Base-by-base conservation (phyloP, 2,888 invertebrate genomes). In the Koerneria pararmatus region DNA sequence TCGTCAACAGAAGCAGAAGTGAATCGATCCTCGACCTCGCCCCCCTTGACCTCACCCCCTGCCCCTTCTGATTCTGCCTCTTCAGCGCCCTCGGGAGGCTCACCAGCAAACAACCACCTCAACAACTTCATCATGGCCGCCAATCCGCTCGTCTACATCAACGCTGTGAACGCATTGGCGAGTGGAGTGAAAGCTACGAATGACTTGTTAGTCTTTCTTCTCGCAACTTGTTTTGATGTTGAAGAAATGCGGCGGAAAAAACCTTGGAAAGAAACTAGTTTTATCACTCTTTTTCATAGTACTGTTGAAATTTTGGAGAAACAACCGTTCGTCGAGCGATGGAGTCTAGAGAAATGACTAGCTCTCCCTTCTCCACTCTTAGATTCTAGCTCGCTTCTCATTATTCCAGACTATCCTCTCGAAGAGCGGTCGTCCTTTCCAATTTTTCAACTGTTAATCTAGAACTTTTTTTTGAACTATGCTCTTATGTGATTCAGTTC, bases 51-150 rank as follows among this genome's bases (percentile, higher is more conserved):
- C 51, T 29, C 69, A 59, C 57, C 64, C 53, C 15, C 49, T 62
- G 54, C 37, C 19, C 64, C 67, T 15, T 56, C 67, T 15, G 62
- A 69, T 35, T 35, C 69, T n/a, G 62, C 51, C 15, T 67, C 69
- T 19, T 56, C 68, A 15, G 37, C 54, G 31, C 69, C 68, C 27
- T 74, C n/a, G 1, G 37, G 8, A 29, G 41, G 41, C 35, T 27
- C 32, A 27, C 27, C 29, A 46, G n/a, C n/a, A n/a, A n/a, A n/a
- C n/a, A 35, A 46, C 31, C 34, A 35, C 29, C 62, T 62, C 62
- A 62, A 62, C 35, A 53, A 49, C 35, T 35, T 62, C 29, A 62
- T 62, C 35, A 49, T 62, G 51, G 62, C 62, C 2, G 29, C 62
- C 2, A 62, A 56, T 56, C 64, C 64, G 22, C 35, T 64, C 15